phyloP scores from a whole-genome alignment of 2,888 invertebrate genomes.

The Ichneumoninae sp. region DNA sequence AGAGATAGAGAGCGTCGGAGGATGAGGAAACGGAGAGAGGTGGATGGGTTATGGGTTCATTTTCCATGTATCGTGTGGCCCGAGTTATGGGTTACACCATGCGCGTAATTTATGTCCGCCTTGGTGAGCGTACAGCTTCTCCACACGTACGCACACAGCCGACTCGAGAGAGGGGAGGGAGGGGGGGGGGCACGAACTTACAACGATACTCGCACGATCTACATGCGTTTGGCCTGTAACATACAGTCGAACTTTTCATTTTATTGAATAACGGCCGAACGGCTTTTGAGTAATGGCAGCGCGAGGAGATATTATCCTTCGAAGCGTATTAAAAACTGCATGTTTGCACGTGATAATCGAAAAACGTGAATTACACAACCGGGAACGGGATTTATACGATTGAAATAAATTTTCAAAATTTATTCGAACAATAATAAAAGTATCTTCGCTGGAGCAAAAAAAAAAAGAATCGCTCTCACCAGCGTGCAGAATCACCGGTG shows the following conservation, averaged over 20 bases:
- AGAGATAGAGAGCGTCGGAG: conserved; percentile 55
- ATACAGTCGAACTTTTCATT: conserved; percentile 30
- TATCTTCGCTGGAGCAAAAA: not conserved
- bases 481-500: too few species aligned
- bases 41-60: conserved; percentile 77
- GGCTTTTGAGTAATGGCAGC: not conserved
- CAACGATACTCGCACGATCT: conserved; percentile 27
- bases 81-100: conserved; percentile 76
- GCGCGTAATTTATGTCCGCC: conserved; percentile 72
- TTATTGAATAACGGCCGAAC: conserved; percentile 18
- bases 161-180: not conserved
- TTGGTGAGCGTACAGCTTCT: conserved; percentile 54
- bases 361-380: not conserved
- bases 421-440: not conserved
- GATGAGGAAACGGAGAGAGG: conserved; percentile 60
- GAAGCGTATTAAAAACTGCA: not conserved
- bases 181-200: not conserved
- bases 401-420: not conserved
- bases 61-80: conserved; percentile 75
- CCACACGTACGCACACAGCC: conserved; percentile 11
- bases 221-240: conserved; percentile 43
- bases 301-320: not conserved
- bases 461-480: not conserved
- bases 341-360: not conserved
- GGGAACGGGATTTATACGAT: not conserved